Conservation (phyloP, 2,797 vertebrate genomes). For the Diceros bicornis region DNA sequence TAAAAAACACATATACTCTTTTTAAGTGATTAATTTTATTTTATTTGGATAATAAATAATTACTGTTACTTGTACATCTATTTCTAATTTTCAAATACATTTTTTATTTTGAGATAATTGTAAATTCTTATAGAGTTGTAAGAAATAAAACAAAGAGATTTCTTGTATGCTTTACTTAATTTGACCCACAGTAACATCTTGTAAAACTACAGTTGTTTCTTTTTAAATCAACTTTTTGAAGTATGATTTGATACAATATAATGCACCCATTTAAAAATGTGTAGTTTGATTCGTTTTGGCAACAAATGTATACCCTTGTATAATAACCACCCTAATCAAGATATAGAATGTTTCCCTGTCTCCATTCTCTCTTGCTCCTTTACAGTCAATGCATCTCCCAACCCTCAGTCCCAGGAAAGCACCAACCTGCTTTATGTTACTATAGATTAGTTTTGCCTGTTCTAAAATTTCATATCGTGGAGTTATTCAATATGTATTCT, state of each 20-base stretch:
- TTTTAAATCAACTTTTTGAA: background rate
- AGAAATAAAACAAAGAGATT: background rate
- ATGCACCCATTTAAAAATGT: background rate
- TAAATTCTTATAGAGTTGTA: background rate
- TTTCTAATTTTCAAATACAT: background rate
- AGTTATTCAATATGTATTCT: background rate
- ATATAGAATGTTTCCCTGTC: background rate
- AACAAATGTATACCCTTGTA: background rate
- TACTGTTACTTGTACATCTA: background rate
- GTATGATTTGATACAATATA: background rate
- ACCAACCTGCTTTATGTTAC: background rate
- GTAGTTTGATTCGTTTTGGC: background rate
- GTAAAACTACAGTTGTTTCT: background rate
- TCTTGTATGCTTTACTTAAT: background rate
- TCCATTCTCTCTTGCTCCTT: background rate
- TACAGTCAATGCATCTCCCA: accelerated
- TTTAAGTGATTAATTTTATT: background rate
- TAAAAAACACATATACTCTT: background rate
- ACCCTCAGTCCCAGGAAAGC: background rate
- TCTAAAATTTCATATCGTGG: background rate
- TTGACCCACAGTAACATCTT: background rate
- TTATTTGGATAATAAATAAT: conserved; percentile 19
- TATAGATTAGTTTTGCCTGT: background rate
- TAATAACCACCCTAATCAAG: background rate
- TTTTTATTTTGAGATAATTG: background rate